Conservation (phyloP, 2,888 invertebrate genomes). For the Drosophila nigricruria region DNA sequence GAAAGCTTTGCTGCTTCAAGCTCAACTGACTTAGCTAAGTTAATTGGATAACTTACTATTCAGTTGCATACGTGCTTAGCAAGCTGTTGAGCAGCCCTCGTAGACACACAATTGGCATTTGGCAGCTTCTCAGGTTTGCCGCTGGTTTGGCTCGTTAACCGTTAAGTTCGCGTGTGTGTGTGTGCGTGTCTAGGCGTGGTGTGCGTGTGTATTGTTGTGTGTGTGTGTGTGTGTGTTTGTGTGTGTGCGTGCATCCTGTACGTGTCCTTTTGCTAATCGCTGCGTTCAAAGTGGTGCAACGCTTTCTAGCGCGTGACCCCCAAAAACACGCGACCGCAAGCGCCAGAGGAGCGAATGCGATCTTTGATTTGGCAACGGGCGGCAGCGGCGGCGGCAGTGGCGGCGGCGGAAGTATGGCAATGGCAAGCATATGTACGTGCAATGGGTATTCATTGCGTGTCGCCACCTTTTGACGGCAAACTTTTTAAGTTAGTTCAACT, state of each 20-base stretch:
- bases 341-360: constrained; percentile 6
- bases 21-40: no score
- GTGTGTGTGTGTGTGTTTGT: background rate
- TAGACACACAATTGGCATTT: background rate
- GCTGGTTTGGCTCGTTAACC: constrained; percentile 64
- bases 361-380: constrained; percentile 41
- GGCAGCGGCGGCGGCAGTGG: no score
- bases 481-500: constrained; percentile 16
- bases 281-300: constrained; percentile 59
- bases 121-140: constrained; percentile 48
- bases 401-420: constrained; percentile 3
- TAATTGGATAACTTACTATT: background rate
- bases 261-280: constrained; percentile 79
- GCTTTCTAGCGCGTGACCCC: constrained; percentile 60
- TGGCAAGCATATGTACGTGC: constrained; percentile 40
- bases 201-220: background rate
- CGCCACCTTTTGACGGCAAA: constrained; percentile 8
- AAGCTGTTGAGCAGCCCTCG: constrained; percentile 9
- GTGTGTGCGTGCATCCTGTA: constrained; percentile 41
- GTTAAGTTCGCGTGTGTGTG: constrained; percentile 36
- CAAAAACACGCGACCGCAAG: constrained; percentile 16
- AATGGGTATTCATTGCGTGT: constrained; percentile 21
- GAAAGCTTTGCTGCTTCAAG: no score
- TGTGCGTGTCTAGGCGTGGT: background rate
- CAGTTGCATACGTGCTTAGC: background rate